Conservation (phyloP, 2,888 invertebrate genomes). For the Herminia tarsipennalis region DNA sequence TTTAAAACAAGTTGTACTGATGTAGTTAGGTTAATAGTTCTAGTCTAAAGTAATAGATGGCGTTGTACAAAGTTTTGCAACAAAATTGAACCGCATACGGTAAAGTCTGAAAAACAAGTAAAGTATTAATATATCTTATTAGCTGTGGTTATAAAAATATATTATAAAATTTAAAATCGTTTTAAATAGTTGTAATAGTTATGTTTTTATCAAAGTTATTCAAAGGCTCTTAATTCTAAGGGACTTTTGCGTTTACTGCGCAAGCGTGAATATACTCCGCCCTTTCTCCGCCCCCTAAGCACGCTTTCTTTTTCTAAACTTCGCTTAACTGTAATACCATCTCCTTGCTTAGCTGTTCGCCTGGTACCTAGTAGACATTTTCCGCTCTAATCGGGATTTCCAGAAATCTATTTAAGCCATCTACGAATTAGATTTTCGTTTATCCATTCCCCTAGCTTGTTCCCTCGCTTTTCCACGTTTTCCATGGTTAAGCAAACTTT, state of each 20-base stretch:
- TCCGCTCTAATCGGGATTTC: conserved; percentile 85
- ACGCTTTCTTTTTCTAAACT: conserved; percentile 59
- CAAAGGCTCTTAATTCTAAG: neutral
- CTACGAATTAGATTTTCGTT: conserved; percentile 70
- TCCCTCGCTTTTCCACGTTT: conserved; percentile 4
- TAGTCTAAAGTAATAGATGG: too few species aligned
- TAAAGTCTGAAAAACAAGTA: too few species aligned
- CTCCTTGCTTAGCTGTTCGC: conserved; percentile 50
- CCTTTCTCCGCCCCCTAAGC: conserved; percentile 43
- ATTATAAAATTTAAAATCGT: too few species aligned
- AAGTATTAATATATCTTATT: too few species aligned
- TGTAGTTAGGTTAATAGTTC: too few species aligned
- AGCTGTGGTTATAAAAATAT: too few species aligned
- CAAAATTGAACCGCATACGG: too few species aligned
- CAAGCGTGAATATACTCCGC: conserved; percentile 57
- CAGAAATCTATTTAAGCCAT: conserved; percentile 71
- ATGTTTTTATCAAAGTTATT: too few species aligned
- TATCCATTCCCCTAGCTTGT: conserved; percentile 44
- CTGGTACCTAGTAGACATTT: conserved; percentile 82
- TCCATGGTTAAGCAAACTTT: conserved; percentile 1
- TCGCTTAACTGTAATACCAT: conserved; percentile 25
- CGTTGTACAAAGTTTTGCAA: too few species aligned
- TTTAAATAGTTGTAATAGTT: too few species aligned
- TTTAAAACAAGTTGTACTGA: too few species aligned
- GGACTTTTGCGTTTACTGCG: conserved; percentile 19